Base-by-base conservation (phyloP, 1,140 invertebrate species). In the Drosophila ambigua region DNA sequence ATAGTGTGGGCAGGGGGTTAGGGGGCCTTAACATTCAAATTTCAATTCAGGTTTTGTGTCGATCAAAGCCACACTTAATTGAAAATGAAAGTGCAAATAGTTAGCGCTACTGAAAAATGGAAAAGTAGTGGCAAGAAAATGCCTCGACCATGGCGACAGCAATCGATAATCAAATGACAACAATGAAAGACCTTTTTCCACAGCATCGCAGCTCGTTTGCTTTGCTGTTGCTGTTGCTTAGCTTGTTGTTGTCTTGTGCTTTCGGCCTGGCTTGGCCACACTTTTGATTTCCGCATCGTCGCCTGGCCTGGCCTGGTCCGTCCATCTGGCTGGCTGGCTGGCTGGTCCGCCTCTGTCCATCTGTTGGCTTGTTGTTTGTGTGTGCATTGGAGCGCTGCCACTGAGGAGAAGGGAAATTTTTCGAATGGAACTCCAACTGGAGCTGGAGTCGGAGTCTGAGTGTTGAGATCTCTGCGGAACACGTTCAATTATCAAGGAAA, bases 11-110 rank as follows among this genome's bases (percentile, higher is more conserved):
- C 11, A 31, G 3, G 31, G 23, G 65, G 52, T 4, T 16, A 16
- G 54, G 58, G 48, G 60, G 65, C 76, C 79, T 68, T 76, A 76
- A 83, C 63, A 72, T 68, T 75, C 72, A 82, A 66, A 66, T 78
- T 87, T 87, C 65, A 61, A 74, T 87, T 84, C 65, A 26, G 64
- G 64, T 62, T 65, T 58, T 49, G 9, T 23, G 43, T 54, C 6
- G 6, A 41, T 31, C 35, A 39, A n/a, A 53, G 51, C 51, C 51
- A 35, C 54, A 49, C 72, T 78, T 84, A 76, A 89, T 90, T 84
- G 85, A 89, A 89, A 89, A 84, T 65, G 84, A 89, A 89, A 89
- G 85, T 81, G 73, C 75, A 84, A 90, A 81, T 66, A 79, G 54
- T 49, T 67, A 59, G 35, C 57, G 35, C 35, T 39, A 39, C 35